Base-by-base conservation (phyloP, 2,888 invertebrate genomes). In the Melinaea marsaeus region DNA sequence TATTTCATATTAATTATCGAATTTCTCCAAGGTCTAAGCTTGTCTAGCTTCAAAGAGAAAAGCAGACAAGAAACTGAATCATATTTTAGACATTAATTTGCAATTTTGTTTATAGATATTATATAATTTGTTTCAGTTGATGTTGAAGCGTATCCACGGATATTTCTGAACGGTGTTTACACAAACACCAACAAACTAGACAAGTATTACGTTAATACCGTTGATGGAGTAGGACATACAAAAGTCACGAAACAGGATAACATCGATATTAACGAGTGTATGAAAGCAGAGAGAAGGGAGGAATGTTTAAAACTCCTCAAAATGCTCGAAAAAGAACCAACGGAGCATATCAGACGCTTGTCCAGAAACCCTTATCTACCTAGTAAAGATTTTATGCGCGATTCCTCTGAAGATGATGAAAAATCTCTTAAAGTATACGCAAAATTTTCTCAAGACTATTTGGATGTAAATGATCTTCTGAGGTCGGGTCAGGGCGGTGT, bases 391-490 rank as follows among this genome's bases (percentile, higher is more conserved):
- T n/a, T 4, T 4, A 9, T 37, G 22, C 45, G 42, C 9, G 35
- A 61, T 11, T 56, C 34, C 9, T 55, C 45, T 54, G 51, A 45
- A 55, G 33, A 34, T 45, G 37, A 54, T 34, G 57, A 34, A 22
- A n/a, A 7, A 11, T 13, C 32, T 42, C 34, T 47, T 9, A 32
- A 57, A 0, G 58, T 11, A 7, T 42, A 51, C 11, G 57, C 45
- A 4, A 54, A 51, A 0, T 62, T 67, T 0, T 68, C 74, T 0
- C 58, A 61, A 6, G 71, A 79, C 11, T 75, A 74, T 33, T 4
- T 74, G 0, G 72, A 76, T 11, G 55, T 73, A 0, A 56, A 62
- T 1, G 74, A 74, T 32, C 45, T 76, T 1, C 4, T 68, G 6
- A 32, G 68, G n/a, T 48, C 42, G 0, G 63, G 65, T 33, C 45